Base-by-base conservation (phyloP, 2,797 vertebrate species). In the Pangasius larnaudii region DNA sequence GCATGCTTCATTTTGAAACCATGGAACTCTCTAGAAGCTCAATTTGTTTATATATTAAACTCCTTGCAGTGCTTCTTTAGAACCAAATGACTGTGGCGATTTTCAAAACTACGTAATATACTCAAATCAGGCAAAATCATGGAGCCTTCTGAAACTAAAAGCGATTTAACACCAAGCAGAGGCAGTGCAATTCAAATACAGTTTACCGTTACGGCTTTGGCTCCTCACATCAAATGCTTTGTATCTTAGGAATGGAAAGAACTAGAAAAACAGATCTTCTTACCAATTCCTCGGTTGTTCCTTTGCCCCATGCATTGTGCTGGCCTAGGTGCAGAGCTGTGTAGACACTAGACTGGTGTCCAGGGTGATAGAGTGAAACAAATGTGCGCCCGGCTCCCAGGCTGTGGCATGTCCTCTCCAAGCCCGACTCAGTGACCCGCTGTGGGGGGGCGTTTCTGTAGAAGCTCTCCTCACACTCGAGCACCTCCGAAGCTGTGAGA, bases 391-490 rank as follows among this genome's bases (percentile, higher is more conserved):
- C 95, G 22, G 90, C 89, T 0, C 93, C 93, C 90, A 93, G 91
- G 36, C 58, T 87, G 93, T 96, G 95, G 93, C 96, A 97, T 85
- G 80, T 89, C 51, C 89, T 92, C 87, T 51, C 91, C 91, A 95
- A 94, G 87, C 79, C 92, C 10, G 77, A 69, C 78, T 91, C 77
- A 30, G 59, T 39, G 86, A 89, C 84, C 86, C 86, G 88, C 92
- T 92, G 90, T 0, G 89, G 83, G 94, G 95, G 86, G 91, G 94
- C 18, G 88, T 94, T 93, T 92, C 93, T 94, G 93, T 95, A 94
- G 93, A 96, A 97, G 92, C 93, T 95, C 87, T 91, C 91, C 86
- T 91, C 88, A 91, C 96, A 97, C 85, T 85, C 90, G 78, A 85
- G 90, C 85, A 92, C 93, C 88, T 86, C 93, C 11, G 92, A 91